Evolutionary conservation across 2,113 vertebrate species (phyloP).

Genomic region (Jaculus jaculus): DNA sequence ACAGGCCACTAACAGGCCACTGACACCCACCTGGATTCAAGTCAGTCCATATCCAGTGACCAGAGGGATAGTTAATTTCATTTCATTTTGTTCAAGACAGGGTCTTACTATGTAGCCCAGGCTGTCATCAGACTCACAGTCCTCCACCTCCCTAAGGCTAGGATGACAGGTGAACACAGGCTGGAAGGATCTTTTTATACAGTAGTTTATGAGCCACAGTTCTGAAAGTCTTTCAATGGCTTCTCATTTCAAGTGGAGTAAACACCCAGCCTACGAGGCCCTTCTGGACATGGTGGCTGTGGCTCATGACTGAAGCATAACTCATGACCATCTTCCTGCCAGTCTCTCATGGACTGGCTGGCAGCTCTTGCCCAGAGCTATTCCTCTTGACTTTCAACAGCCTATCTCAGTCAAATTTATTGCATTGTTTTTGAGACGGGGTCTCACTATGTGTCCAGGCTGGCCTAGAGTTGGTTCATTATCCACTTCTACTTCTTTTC

Average conservation of each 20-base stretch:
- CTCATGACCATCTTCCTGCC: background rate
- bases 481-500: too few species aligned
- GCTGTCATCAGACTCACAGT: background rate
- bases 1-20: too few species aligned
- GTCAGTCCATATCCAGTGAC: background rate
- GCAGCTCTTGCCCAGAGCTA: background rate
- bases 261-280: background rate
- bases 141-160: background rate
- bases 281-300: background rate
- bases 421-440: too few species aligned
- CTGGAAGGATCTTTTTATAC: too few species aligned
- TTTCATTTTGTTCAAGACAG: background rate
- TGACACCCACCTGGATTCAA: background rate
- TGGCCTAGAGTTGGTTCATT: too few species aligned
- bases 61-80: background rate
- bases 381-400: background rate
- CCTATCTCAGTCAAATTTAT: background rate
- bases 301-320: background rate
- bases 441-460: too few species aligned
- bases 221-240: background rate
- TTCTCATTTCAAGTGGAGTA: background rate
- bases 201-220: background rate
- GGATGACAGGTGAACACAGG: background rate
- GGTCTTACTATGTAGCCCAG: background rate
- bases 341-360: too few species aligned